Percentiles rank a stretch among this genome's conserved stretches.
Evolutionary conservation across 2,797 vertebrate species (phyloP).

Genomic region (Siniperca obscura): DNA sequence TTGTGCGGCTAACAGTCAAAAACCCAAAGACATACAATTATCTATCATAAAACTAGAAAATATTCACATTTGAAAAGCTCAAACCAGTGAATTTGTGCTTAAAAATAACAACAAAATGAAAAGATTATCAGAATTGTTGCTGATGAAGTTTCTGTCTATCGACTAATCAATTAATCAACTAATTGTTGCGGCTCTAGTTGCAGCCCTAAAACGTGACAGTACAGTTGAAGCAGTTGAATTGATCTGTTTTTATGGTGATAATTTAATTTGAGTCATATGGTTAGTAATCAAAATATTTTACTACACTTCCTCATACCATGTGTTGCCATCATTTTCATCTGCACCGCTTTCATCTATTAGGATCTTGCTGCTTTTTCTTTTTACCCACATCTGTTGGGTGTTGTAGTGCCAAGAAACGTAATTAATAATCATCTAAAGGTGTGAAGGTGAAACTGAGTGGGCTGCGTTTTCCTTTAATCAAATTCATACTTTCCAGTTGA

Average conservation of each 20-base stretch:
- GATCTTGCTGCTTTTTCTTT: slow-evolving; percentile 8
- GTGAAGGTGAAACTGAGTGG: slow-evolving; percentile 41
- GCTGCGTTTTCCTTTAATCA: slow-evolving; percentile 53
- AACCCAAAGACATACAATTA: background rate
- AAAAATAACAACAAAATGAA: background rate
- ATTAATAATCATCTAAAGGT: background rate
- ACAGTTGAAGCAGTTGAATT: background rate
- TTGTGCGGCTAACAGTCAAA: background rate
- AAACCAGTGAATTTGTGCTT: background rate
- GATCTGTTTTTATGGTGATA: background rate
- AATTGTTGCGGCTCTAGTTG: background rate
- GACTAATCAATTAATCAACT: background rate
- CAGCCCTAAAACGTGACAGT: background rate
- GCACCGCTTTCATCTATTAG: background rate
- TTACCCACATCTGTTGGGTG: background rate
- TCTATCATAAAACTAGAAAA: background rate
- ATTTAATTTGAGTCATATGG: slow-evolving; percentile 10
- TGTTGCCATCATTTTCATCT: slow-evolving; percentile 30
- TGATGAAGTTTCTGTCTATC: background rate
- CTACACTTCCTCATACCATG: background rate
- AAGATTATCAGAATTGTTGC: background rate
- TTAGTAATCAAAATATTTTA: slow-evolving; percentile 48
- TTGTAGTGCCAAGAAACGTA: background rate
- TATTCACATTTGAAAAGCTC: background rate
- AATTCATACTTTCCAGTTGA: slow-evolving; percentile 6